A percentile compares a stretch with the other conserved stretches of the same genome.
These are phyloP conservation scores for Colossoma macropomum DNA, from an alignment of 2,113 vertebrate genomes.

Conservation along the genomic window DNA sequence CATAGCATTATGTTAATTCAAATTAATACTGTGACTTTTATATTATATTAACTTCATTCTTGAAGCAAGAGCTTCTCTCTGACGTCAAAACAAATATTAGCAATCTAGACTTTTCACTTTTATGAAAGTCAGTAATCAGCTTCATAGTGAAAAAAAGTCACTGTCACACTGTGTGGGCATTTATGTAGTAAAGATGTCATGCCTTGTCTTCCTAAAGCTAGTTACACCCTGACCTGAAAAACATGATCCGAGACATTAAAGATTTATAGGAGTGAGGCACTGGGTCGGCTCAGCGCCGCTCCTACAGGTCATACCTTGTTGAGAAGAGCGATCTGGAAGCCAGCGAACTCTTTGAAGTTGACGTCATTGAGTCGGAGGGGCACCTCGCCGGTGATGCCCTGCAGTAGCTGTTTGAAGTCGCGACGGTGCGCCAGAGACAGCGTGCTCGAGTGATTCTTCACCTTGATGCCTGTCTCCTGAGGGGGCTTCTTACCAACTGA, in stretches of 20 bases:
- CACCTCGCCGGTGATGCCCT: constrained; percentile 82
- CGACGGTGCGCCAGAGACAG: constrained; percentile 79
- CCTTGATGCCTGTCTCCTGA: constrained; percentile 84
- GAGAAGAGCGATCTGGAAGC: constrained; percentile 86
- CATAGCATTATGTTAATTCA: neutral
- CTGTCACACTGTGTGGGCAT: neutral
- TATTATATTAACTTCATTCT: neutral
- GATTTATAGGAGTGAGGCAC: constrained; percentile 5
- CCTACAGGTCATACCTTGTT: constrained; percentile 80
- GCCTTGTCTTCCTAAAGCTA: neutral
- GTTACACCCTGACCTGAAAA: neutral
- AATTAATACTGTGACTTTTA: too few relatives aligned
- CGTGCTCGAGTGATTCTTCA: constrained; percentile 88
- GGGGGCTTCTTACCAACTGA: constrained; percentile 91
- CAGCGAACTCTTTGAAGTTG: constrained; percentile 85
- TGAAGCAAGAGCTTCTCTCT: neutral
- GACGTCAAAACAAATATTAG: neutral
- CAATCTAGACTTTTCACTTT: neutral
- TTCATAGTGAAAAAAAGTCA: too few relatives aligned
- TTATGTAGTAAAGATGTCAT: neutral
- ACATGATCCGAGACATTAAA: constrained; percentile 19
- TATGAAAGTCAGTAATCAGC: too few relatives aligned
- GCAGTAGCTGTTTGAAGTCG: constrained; percentile 85
- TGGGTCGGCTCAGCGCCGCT: neutral
- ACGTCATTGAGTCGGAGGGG: constrained; percentile 79